Conservation (phyloP, 2,113 vertebrate species). For the Bubalus kerabau region DNA sequence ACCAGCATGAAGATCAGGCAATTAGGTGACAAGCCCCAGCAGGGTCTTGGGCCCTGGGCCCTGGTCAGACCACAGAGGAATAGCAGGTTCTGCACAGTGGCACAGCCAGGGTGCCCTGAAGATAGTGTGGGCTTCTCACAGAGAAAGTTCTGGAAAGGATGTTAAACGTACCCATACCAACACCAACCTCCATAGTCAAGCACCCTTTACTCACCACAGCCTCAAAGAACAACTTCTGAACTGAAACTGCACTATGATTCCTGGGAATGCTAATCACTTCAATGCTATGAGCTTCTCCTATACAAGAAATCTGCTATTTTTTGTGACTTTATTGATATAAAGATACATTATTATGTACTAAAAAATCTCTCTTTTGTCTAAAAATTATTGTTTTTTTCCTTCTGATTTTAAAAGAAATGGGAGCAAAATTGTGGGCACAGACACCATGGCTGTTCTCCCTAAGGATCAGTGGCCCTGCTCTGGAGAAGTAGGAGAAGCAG, state of each 20-base stretch:
- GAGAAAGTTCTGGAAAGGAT: neutral
- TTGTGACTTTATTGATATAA: neutral
- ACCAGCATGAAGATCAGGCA: neutral
- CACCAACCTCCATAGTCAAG: neutral
- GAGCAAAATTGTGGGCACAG: neutral
- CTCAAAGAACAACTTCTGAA: neutral
- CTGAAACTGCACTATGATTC: fast-evolving
- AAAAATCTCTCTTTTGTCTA: too few relatives aligned
- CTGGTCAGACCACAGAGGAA: neutral
- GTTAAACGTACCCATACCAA: neutral
- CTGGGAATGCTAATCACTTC: too few relatives aligned
- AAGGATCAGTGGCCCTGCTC: neutral
- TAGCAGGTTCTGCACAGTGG: neutral
- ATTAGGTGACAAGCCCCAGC: neutral
- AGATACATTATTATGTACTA: too few relatives aligned
- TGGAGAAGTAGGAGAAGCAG: neutral
- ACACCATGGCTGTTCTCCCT: neutral
- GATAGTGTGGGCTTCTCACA: neutral
- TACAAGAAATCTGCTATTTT: neutral
- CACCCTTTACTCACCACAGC: neutral
- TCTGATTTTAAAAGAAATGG: neutral
- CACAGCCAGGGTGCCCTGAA: neutral
- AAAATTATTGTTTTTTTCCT: neutral
- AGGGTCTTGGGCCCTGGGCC: neutral
- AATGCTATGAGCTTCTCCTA: neutral